Conservation (phyloP, 2,113 vertebrate genomes). For the Tautogolabrus adspersus region DNA sequence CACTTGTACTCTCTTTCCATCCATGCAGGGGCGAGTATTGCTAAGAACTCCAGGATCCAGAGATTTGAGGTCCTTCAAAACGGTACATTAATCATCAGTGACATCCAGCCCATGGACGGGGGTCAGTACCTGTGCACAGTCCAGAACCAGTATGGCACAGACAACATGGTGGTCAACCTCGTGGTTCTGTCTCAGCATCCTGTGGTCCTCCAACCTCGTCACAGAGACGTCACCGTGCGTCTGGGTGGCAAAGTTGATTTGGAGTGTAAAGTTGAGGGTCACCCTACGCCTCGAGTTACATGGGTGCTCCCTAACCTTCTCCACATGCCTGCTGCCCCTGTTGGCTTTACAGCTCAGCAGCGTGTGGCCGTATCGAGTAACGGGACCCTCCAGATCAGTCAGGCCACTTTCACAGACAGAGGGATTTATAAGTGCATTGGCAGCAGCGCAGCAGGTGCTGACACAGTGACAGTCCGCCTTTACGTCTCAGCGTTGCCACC, state of each 20-base stretch:
- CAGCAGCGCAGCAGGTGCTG: conserved; percentile 87
- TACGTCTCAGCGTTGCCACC: conserved; percentile 86
- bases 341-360: conserved; percentile 50
- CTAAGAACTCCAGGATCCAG: conserved; percentile 83
- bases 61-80: conserved; percentile 89
- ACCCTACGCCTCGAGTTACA: conserved; percentile 85
- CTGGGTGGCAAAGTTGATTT: conserved; percentile 85
- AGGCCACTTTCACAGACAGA: conserved; percentile 82
- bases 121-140: conserved; percentile 90
- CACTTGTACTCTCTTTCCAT: background rate
- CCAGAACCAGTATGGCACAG: conserved; percentile 86
- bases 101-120: conserved; percentile 83
- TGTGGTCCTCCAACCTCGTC: conserved; percentile 81
- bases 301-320: conserved; percentile 90
- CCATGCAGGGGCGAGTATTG: conserved; percentile 84
- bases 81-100: conserved; percentile 88
- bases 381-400: conserved; percentile 85
- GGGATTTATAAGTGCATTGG: conserved; percentile 91
- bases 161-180: conserved; percentile 80
- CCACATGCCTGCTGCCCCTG: conserved; percentile 63
- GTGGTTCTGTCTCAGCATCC: conserved; percentile 85
- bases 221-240: conserved; percentile 84
- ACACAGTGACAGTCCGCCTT: conserved; percentile 86
- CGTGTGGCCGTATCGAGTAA: conserved; percentile 83
- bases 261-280: conserved; percentile 87